phyloP scores from a whole-genome alignment of 2,797 vertebrate genomes.

The Aplochiton taeniatus region DNA sequence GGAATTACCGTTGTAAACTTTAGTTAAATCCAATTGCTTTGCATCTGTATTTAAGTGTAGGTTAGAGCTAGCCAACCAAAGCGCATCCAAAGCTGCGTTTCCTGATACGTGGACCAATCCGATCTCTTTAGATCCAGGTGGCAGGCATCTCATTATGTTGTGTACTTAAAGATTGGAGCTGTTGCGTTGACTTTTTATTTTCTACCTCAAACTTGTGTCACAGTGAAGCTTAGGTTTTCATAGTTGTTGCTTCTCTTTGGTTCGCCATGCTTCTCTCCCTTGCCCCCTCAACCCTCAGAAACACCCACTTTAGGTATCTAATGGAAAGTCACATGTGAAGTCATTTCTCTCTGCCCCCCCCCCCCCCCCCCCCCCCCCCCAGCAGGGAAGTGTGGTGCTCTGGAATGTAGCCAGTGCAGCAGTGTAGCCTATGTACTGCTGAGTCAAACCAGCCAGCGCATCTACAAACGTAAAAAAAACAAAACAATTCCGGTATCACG shows the following conservation, averaged over 20 bases:
- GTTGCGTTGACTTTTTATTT: too few relatives aligned
- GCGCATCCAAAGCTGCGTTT: conserved; percentile 24
- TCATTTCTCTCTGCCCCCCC: conserved; percentile 34
- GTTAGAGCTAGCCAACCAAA: conserved; percentile 34
- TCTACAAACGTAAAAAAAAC: too few relatives aligned
- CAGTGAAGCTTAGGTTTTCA: not conserved
- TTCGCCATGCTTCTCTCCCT: conserved; percentile 43
- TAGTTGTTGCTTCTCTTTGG: not conserved
- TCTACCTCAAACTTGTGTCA: not conserved
- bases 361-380: not conserved
- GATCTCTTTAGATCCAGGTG: conserved; percentile 17
- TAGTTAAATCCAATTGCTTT: conserved; percentile 28
- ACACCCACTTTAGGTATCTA: conserved; percentile 66
- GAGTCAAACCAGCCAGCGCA: conserved; percentile 37
- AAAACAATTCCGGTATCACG: too few relatives aligned
- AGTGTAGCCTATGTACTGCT: conserved; percentile 46
- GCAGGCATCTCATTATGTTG: too few relatives aligned
- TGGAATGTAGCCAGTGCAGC: conserved; percentile 58
- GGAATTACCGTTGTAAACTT: conserved; percentile 32
- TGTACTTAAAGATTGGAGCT: too few relatives aligned
- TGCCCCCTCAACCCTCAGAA: conserved; percentile 40
- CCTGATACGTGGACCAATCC: conserved; percentile 19
- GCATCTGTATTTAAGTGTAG: conserved; percentile 42
- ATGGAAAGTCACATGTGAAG: conserved; percentile 67
- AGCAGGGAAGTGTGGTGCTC: conserved; percentile 56